These are phyloP conservation scores for Drosophila bocqueti DNA, from an alignment of 1,140 invertebrate species.

Conservation along the genomic window DNA sequence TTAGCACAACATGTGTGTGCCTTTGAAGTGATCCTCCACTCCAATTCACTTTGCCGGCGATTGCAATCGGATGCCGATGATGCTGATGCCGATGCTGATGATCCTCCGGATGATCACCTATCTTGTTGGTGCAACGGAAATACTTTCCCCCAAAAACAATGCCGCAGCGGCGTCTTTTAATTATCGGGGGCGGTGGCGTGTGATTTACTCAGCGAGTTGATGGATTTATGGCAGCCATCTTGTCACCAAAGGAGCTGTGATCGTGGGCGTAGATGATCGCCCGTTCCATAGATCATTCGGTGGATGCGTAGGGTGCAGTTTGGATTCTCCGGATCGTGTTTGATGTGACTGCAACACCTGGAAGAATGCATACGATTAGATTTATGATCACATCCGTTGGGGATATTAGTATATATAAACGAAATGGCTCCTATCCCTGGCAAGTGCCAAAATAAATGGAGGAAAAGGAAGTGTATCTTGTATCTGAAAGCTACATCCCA, in stretches of 20 bases:
- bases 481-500: slow-evolving; percentile 23
- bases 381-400: slow-evolving; percentile 62
- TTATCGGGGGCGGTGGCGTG: slow-evolving; percentile 50
- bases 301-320: slow-evolving; percentile 23
- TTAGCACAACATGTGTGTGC: slow-evolving; percentile 71
- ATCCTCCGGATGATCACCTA: slow-evolving; percentile 71
- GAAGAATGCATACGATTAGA: slow-evolving; percentile 69
- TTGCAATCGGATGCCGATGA: slow-evolving; percentile 56
- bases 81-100: slow-evolving; percentile 40
- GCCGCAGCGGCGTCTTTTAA: slow-evolving; percentile 54
- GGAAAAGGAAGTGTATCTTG: slow-evolving; percentile 25
- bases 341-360: slow-evolving; percentile 70
- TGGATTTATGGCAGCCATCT: slow-evolving; percentile 81
- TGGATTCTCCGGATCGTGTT: slow-evolving; percentile 30
- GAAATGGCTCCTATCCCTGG: not conserved
- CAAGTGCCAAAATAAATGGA: slow-evolving; percentile 23
- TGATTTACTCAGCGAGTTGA: slow-evolving; percentile 74
- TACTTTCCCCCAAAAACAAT: slow-evolving; percentile 61
- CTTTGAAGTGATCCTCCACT: slow-evolving; percentile 62
- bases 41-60: slow-evolving; percentile 20
- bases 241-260: slow-evolving; percentile 53
- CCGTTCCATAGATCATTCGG: slow-evolving; percentile 66
- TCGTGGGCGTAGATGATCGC: slow-evolving; percentile 46
- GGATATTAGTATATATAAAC: slow-evolving; percentile 3
- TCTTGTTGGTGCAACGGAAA: slow-evolving; percentile 66